These are phyloP conservation scores for Drosophila robusta DNA, from an alignment of 2,888 invertebrate species.

Conservation along the genomic window DNA sequence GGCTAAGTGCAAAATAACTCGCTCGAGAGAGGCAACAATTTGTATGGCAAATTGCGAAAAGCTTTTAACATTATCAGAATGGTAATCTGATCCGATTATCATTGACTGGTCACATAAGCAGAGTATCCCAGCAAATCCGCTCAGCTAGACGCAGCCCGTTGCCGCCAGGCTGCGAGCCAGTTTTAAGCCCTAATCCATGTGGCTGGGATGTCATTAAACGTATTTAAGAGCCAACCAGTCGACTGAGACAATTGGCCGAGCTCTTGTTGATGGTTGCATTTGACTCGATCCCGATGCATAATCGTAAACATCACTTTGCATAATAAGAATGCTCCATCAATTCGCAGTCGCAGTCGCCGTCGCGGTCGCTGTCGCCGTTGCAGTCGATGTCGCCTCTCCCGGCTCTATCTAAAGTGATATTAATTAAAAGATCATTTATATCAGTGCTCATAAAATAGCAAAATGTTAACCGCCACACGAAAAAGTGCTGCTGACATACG, in stretches of 20 bases:
- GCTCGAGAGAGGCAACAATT: constrained; percentile 61
- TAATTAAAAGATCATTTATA: constrained; percentile 82
- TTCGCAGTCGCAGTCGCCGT: constrained; percentile 48
- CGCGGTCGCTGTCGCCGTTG: not conserved
- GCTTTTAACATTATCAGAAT: constrained; percentile 75
- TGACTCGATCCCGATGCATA: constrained; percentile 63
- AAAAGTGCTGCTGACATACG: constrained; percentile 61
- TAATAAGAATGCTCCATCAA: constrained; percentile 83
- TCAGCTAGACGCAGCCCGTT: constrained; percentile 14
- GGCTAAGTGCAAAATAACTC: constrained; percentile 62
- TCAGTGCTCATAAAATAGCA: constrained; percentile 80
- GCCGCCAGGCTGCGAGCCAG: constrained; percentile 19
- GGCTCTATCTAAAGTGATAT: constrained; percentile 80
- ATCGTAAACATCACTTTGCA: constrained; percentile 83
- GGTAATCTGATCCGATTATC: constrained; percentile 80
- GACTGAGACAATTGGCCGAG: constrained; percentile 53
- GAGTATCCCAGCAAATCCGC: constrained; percentile 32
- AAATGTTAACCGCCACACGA: constrained; percentile 68
- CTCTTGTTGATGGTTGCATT: constrained; percentile 51
- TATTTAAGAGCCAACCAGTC: constrained; percentile 65
- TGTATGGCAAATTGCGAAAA: constrained; percentile 78
- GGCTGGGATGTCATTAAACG: constrained; percentile 70
- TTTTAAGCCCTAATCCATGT: constrained; percentile 66
- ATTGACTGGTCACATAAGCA: constrained; percentile 70
- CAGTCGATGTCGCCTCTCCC: not conserved